A percentile compares a stretch with the other conserved stretches of the same genome.
Conservation (phyloP, 2,113 vertebrate species). For the Hippocampus guttulatus region DNA sequence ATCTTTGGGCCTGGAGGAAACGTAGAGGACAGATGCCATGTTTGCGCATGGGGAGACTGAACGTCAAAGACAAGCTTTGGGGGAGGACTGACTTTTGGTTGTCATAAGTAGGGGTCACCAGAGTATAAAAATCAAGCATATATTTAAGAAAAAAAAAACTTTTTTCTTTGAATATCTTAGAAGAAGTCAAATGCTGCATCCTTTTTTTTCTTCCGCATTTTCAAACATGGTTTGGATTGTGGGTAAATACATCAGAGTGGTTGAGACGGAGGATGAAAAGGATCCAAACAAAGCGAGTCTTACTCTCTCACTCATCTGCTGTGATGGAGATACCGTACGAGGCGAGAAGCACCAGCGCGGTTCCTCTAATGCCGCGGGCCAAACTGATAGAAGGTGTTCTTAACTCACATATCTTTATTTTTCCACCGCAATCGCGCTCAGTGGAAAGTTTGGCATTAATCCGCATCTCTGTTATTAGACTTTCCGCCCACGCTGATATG, state of each 20-base stretch:
- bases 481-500: constrained; percentile 51
- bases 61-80: constrained; percentile 3
- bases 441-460: constrained; percentile 49
- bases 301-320: constrained; percentile 41
- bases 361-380: constrained; percentile 42
- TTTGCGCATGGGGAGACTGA: constrained; percentile 19
- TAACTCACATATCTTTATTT: constrained; percentile 38
- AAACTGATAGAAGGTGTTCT: constrained; percentile 50
- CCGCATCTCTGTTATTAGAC: constrained; percentile 33
- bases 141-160: background rate
- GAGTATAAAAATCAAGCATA: background rate
- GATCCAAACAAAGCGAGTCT: constrained; percentile 51
- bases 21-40: background rate
- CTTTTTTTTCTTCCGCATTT: background rate
- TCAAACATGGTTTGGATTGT: constrained; percentile 32
- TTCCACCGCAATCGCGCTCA: constrained; percentile 13
- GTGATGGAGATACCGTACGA: constrained; percentile 45
- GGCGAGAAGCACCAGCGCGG: background rate
- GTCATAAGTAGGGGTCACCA: background rate
- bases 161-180: background rate
- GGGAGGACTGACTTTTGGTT: constrained; percentile 3
- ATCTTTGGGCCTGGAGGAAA: constrained; percentile 6
- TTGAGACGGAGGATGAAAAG: constrained; percentile 12
- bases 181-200: background rate
- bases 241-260: constrained; percentile 33